A percentile compares a stretch with the other conserved stretches of the same genome.
Conservation (phyloP, 1,140 invertebrate species). For the Cydia splendana region DNA sequence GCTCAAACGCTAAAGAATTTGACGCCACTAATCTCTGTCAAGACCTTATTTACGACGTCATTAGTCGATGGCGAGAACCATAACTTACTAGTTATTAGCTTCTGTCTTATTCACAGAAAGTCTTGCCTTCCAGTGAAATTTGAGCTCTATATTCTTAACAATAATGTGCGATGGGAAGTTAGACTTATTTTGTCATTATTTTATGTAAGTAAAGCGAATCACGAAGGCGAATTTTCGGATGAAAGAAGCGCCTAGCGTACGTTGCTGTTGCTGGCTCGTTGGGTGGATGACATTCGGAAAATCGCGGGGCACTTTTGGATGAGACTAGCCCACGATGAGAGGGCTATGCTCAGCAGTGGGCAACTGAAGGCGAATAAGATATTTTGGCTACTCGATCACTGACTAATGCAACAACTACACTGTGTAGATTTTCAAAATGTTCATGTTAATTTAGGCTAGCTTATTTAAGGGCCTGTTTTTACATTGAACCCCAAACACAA, state of each 20-base stretch:
- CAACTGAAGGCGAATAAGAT: background rate
- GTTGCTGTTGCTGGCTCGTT: no score
- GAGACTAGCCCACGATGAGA: no score
- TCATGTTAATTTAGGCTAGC: background rate
- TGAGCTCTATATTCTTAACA: background rate
- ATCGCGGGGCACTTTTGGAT: no score
- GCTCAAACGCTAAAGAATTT: conserved; percentile 24
- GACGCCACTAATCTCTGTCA: conserved; percentile 33
- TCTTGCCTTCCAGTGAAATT: background rate
- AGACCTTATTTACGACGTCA: conserved; percentile 46
- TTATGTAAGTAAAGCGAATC: background rate
- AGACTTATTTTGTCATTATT: background rate
- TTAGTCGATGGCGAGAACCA: conserved; percentile 48
- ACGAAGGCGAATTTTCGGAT: no score
- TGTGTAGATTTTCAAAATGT: background rate
- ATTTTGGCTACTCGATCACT: background rate
- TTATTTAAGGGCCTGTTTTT: no score
- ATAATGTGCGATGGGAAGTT: background rate
- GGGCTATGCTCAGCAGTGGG: no score
- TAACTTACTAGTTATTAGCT: conserved; percentile 47
- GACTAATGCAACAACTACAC: background rate
- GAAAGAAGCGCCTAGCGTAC: no score
- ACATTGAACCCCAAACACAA: no score
- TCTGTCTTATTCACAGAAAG: background rate
- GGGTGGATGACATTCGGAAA: no score